Evolutionary conservation across 2,113 vertebrate species (phyloP).

Genomic region (Mola mola): DNA sequence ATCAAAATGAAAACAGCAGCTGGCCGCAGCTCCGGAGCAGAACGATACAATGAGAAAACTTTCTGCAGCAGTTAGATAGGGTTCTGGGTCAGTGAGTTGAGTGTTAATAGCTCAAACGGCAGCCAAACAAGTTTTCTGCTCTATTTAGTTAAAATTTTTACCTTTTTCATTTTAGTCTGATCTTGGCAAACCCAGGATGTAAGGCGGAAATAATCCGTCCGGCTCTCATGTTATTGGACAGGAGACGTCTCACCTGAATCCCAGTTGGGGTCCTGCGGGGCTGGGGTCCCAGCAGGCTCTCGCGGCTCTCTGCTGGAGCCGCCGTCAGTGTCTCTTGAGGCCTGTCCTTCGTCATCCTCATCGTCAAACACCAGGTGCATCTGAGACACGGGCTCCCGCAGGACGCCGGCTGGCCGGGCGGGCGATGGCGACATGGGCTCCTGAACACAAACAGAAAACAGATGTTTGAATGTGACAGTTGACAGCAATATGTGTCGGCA

Average conservation of each 20-base stretch:
- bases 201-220: not conserved
- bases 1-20: not conserved
- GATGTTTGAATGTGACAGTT: not conserved
- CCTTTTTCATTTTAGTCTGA: not conserved
- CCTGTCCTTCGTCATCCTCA: constrained; percentile 56
- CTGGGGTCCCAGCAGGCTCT: constrained; percentile 4
- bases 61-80: not conserved
- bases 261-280: constrained; percentile 67
- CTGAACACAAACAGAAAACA: constrained; percentile 35
- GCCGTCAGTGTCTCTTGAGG: not conserved
- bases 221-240: not conserved
- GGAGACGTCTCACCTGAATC: constrained; percentile 67
- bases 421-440: constrained; percentile 32
- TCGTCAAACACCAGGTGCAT: constrained; percentile 81
- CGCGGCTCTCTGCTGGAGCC: constrained; percentile 12
- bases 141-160: no score
- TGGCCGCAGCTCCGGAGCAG: not conserved
- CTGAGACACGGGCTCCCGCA: constrained; percentile 60
- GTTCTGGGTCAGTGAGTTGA: not conserved
- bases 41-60: constrained; percentile 9
- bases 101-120: no score
- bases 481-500: constrained; percentile 6
- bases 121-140: no score
- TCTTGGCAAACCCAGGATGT: not conserved
- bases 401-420: not conserved